These are phyloP conservation scores for Hybos culiciformis DNA, from an alignment of 2,888 invertebrate genomes.

Conservation along the genomic window DNA sequence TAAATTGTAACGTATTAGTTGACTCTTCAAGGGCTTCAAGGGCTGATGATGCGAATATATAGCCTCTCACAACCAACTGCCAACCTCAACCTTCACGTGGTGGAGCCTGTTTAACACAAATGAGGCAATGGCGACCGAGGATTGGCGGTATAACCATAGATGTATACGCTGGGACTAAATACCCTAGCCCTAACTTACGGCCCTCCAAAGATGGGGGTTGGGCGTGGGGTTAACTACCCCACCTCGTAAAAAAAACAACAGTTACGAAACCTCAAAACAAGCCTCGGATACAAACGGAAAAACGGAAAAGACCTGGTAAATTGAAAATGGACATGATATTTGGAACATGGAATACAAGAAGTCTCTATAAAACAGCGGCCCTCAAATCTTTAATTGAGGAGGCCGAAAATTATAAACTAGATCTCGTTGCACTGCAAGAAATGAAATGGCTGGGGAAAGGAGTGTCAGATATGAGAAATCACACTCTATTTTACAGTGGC, in stretches of 20 bases:
- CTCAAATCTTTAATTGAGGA: neutral
- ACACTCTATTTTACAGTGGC: neutral
- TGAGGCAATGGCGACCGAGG: neutral
- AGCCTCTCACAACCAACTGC: neutral
- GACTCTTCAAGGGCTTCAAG: neutral
- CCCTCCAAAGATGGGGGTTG: neutral
- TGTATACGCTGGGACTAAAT: neutral
- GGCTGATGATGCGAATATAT: neutral
- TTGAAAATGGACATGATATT: neutral
- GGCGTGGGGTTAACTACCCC: neutral
- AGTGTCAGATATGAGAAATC: neutral
- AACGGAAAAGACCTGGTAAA: neutral
- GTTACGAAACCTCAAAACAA: neutral
- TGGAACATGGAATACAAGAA: neutral
- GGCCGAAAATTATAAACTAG: neutral
- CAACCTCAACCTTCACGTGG: neutral
- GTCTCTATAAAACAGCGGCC: neutral
- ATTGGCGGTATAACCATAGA: constrained; percentile 1
- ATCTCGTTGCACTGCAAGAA: neutral
- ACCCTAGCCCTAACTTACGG: neutral
- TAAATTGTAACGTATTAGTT: neutral
- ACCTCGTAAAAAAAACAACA: neutral
- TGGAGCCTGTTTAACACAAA: neutral
- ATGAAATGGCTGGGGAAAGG: neutral
- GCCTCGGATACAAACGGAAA: neutral